Evolutionary conservation across 2,888 invertebrate species (phyloP), one percentile per base, ranked within the genome.

Genomic region (Cephus spinipes): DNA sequence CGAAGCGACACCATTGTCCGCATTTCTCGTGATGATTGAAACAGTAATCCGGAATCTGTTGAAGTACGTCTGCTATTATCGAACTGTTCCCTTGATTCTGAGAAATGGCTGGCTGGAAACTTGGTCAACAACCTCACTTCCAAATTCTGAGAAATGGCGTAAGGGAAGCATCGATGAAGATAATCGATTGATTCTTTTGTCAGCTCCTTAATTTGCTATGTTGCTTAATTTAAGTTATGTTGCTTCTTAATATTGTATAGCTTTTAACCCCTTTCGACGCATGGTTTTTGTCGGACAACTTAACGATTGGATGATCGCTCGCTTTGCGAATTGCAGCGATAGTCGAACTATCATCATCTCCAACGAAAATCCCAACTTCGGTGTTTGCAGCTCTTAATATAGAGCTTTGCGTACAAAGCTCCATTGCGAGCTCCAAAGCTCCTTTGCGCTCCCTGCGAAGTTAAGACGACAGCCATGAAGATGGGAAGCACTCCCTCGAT

Each of bases 261-360:
- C 40, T 79, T 68, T 69, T 79, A 0, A 81, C 78, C 3, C 74
- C 40, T 74, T 77, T 79, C 30, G 69, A 33, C 33, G 68, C 30
- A 40, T 81, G 81, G 33, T 79, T 79, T 0, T 32, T 76, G 69
- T 80, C 79, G 32, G 76, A 73, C 11, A 78, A 30, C 69, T 81
- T 80, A 4, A 80, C 73, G n/a, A 79, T 32, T 32, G 32, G 32
- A 32, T 81, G 69, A 31, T 55, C 12, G 33, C 76, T 74, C 30
- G 36, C 69, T 12, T 55, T 36, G 4, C 76, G 76, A 12, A 77
- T 6, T 40, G 73, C 35, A 73, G 77, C 76, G 15, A 77, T 79
- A 3, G 76, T 79, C 33, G 80, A 77, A 31, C 77, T 79, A 69
- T 81, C 79, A n/a, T 78, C 78, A 35, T 79, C 79, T 12, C 77